Conservation (phyloP, 2,888 invertebrate species). For the Caenorhabditis sp. region DNA sequence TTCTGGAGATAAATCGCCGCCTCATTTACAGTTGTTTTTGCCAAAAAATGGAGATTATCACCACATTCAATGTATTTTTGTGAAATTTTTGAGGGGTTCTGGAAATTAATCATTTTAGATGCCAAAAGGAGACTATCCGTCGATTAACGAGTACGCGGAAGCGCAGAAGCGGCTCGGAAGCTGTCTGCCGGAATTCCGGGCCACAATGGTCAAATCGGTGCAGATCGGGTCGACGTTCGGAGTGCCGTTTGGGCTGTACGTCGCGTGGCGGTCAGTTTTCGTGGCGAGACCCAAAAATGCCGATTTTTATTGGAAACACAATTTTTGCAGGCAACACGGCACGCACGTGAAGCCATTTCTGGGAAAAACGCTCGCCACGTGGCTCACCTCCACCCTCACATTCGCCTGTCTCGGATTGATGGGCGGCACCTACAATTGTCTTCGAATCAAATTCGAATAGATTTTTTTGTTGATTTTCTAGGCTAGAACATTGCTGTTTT, state of each 20-base stretch:
- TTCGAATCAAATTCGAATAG: slow-evolving; percentile 58
- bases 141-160: slow-evolving; percentile 68
- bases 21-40: not conserved
- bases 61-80: not conserved
- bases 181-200: slow-evolving; percentile 67
- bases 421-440: slow-evolving; percentile 67
- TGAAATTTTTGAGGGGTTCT: not conserved
- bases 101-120: slow-evolving; percentile 26
- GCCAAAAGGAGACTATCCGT: slow-evolving; percentile 62
- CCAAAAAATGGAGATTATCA: not conserved
- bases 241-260: slow-evolving; percentile 70
- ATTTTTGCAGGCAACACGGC: slow-evolving; percentile 64
- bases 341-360: slow-evolving; percentile 54
- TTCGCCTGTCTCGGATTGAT: slow-evolving; percentile 65
- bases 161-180: slow-evolving; percentile 68
- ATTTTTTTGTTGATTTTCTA: not conserved
- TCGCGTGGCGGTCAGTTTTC: slow-evolving; percentile 52
- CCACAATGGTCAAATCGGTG: slow-evolving; percentile 65
- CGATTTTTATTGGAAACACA: too few relatives aligned
- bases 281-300: not conserved
- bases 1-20: too few relatives aligned
- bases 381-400: slow-evolving; percentile 62
- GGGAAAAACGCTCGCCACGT: slow-evolving; percentile 62
- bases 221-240: slow-evolving; percentile 64
- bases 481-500: not conserved